A percentile compares a stretch with the other conserved stretches of the same genome.
These are phyloP conservation scores for Atherix ibis DNA, from an alignment of 2,888 invertebrate species.

Conservation along the genomic window DNA sequence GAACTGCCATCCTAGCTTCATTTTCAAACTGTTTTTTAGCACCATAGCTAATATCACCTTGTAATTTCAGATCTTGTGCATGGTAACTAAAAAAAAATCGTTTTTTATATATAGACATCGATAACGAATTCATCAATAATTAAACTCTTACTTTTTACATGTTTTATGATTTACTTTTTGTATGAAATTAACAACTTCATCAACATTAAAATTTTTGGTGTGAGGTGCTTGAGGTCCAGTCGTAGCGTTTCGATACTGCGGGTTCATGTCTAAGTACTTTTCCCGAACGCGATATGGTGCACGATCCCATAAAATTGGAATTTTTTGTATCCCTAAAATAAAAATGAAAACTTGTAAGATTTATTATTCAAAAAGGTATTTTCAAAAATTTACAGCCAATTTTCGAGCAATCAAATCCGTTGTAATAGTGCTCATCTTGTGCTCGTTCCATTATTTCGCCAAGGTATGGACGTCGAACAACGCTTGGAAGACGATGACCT, in stretches of 20 bases:
- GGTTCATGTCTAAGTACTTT: conserved; percentile 54
- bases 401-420: conserved; percentile 76
- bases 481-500: conserved; percentile 69
- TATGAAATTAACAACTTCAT: conserved; percentile 63
- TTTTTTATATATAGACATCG: conserved; percentile 1
- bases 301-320: conserved; percentile 69
- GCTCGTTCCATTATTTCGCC: conserved; percentile 90
- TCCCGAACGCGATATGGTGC: conserved; percentile 54
- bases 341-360: too few species aligned
- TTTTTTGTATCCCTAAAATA: conserved; percentile 62
- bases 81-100: conserved; percentile 39
- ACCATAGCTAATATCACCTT: conserved; percentile 77
- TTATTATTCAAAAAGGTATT: too few species aligned
- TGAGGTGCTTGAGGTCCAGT: conserved; percentile 50
- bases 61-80: conserved; percentile 56
- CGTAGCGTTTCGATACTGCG: conserved; percentile 57
- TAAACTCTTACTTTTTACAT: conserved; percentile 31
- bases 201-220: conserved; percentile 53
- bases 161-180: conserved; percentile 44
- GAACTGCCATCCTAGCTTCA: conserved; percentile 92
- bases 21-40: conserved; percentile 81
- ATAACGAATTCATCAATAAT: background rate
- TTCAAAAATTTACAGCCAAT: conserved; percentile 65
- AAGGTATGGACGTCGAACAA: conserved; percentile 76
- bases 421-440: conserved; percentile 82